phyloP scores from a whole-genome alignment of 2,888 invertebrate genomes.

The Andrena camellia region DNA sequence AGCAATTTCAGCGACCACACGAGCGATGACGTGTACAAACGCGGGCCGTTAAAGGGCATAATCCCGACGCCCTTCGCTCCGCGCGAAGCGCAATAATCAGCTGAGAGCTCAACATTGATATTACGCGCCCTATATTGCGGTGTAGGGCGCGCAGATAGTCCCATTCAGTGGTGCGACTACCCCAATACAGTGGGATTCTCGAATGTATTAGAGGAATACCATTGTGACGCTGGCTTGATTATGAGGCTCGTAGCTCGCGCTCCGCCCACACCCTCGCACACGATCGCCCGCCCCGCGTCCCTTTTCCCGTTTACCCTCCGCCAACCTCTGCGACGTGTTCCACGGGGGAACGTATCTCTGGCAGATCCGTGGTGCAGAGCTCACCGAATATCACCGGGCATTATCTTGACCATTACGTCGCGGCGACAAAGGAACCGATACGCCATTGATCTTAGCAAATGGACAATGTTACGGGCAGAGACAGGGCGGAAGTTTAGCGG shows the following conservation, averaged over 20 bases:
- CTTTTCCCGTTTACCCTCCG: constrained; percentile 24
- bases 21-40: constrained; percentile 21
- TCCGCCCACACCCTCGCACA: constrained; percentile 31
- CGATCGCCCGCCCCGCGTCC: constrained; percentile 30
- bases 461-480: constrained; percentile 10
- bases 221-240: constrained; percentile 73
- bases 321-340: constrained; percentile 44
- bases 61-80: constrained; percentile 48
- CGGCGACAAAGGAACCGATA: constrained; percentile 63
- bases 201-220: constrained; percentile 67
- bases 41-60: constrained; percentile 40
- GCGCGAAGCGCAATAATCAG: constrained; percentile 65
- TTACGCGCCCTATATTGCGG: constrained; percentile 64
- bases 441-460: constrained; percentile 33
- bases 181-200: constrained; percentile 53
- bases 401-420: constrained; percentile 62
- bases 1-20: constrained; percentile 15
- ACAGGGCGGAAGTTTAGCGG: constrained; percentile 14
- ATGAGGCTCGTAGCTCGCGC: constrained; percentile 60
- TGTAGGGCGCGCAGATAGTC: constrained; percentile 57
- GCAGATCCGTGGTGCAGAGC: constrained; percentile 21
- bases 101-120: constrained; percentile 52
- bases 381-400: constrained; percentile 44
- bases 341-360: constrained; percentile 48
- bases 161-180: constrained; percentile 63